Percentiles rank a stretch among this genome's conserved stretches.
These are phyloP conservation scores for Lipotes vexillifer DNA, from an alignment of 2,113 vertebrate genomes.

Conservation along the genomic window DNA sequence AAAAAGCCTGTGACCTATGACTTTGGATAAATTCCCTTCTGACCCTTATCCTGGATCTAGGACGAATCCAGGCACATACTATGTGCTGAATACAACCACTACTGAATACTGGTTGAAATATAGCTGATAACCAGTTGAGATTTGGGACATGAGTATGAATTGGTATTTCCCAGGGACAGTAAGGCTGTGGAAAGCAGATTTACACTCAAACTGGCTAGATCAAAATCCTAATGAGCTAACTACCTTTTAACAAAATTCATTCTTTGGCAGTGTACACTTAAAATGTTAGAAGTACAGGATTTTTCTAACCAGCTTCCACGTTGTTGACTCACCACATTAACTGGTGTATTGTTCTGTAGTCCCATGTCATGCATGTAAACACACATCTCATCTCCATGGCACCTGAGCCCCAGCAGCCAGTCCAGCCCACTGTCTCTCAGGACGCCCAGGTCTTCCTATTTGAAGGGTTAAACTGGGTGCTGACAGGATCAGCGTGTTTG, in stretches of 20 bases:
- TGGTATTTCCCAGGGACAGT: neutral
- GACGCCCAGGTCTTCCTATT: neutral
- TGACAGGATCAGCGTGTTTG: neutral
- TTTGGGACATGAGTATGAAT: neutral
- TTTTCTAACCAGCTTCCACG: neutral
- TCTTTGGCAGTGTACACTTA: neutral
- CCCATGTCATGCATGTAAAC: neutral
- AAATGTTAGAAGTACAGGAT: neutral
- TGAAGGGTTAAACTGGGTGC: neutral
- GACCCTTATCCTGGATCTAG: neutral
- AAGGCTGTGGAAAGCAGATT: neutral
- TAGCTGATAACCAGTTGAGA: neutral
- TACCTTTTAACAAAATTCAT: neutral
- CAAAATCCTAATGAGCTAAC: neutral
- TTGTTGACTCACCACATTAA: neutral
- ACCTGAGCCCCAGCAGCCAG: neutral
- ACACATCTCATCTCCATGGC: fast-evolving
- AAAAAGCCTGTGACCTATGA: neutral
- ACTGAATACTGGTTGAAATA: neutral
- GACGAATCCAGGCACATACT: neutral
- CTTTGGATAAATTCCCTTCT: neutral
- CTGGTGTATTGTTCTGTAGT: neutral
- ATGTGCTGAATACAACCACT: neutral
- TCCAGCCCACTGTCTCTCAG: neutral
- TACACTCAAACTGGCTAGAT: neutral